phyloP scores from a whole-genome alignment of 2,113 vertebrate genomes.

The Pelobates fuscus region DNA sequence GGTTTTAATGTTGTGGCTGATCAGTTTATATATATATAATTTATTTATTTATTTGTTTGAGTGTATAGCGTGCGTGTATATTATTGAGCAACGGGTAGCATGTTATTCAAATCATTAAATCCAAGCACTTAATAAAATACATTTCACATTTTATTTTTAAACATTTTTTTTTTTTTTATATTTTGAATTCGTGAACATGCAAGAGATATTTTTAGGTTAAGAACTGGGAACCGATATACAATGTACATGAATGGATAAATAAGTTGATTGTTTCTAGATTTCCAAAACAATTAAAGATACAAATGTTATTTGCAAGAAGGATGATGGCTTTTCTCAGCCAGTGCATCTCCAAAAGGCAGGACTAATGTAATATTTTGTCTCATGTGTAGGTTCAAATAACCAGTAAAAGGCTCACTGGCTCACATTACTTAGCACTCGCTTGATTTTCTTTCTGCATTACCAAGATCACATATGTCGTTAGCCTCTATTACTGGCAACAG shows the following conservation, averaged over 20 bases:
- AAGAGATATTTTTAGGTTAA: conserved; percentile 1
- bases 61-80: no score
- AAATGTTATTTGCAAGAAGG: conserved; percentile 11
- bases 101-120: no score
- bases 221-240: neutral
- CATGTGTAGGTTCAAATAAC: conserved; percentile 31
- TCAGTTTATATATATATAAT: no score
- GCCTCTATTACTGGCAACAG: neutral
- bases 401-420: conserved; percentile 25
- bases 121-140: no score
- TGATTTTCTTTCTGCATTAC: neutral
- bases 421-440: neutral
- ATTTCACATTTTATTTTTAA: no score
- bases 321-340: conserved; percentile 15
- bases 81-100: no score
- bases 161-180: no score
- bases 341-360: neutral
- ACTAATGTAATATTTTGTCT: conserved; percentile 24
- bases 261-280: neutral
- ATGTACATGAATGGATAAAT: conserved; percentile 13
- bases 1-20: no score
- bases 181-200: no score
- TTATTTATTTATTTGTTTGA: no score
- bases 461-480: conserved; percentile 26
- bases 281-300: neutral